Conservation (phyloP, 1,140 invertebrate genomes). For the Thrips palmi region DNA sequence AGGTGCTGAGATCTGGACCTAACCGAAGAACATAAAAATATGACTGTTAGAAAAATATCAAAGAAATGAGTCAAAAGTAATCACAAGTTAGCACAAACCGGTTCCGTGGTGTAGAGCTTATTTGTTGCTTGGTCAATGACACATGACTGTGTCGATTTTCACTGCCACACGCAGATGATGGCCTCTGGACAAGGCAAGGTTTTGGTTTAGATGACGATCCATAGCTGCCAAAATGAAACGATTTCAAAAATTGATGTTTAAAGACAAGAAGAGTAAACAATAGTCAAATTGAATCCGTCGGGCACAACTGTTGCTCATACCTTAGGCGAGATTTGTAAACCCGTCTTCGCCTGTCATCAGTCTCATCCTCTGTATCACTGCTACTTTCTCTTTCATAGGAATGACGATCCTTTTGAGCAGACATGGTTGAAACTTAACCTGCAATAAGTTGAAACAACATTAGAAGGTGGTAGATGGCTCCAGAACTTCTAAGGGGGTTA, state of each 20-base stretch:
- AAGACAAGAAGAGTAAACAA: slow-evolving; percentile 11
- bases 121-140: slow-evolving; percentile 28
- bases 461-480: no score
- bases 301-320: slow-evolving; percentile 19
- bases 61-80: no score
- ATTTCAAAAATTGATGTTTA: slow-evolving; percentile 10
- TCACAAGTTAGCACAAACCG: slow-evolving; percentile 32
- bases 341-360: slow-evolving; percentile 36
- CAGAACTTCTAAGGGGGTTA: no score
- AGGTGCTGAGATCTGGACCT: slow-evolving; percentile 17
- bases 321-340: slow-evolving; percentile 44
- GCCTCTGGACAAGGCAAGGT: slow-evolving; percentile 51
- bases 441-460: not conserved
- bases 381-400: slow-evolving; percentile 40
- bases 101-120: slow-evolving; percentile 28
- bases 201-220: slow-evolving; percentile 48
- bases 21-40: slow-evolving; percentile 9
- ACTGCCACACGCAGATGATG: slow-evolving; percentile 28
- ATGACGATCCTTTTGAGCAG: slow-evolving; percentile 26
- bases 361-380: slow-evolving; percentile 49
- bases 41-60: slow-evolving; percentile 1
- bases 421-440: slow-evolving; percentile 19
- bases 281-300: not conserved
- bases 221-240: slow-evolving; percentile 27
- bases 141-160: slow-evolving; percentile 32